phyloP scores from a whole-genome alignment of 1,140 invertebrate genomes.

The Drosophila kurseongensis region DNA sequence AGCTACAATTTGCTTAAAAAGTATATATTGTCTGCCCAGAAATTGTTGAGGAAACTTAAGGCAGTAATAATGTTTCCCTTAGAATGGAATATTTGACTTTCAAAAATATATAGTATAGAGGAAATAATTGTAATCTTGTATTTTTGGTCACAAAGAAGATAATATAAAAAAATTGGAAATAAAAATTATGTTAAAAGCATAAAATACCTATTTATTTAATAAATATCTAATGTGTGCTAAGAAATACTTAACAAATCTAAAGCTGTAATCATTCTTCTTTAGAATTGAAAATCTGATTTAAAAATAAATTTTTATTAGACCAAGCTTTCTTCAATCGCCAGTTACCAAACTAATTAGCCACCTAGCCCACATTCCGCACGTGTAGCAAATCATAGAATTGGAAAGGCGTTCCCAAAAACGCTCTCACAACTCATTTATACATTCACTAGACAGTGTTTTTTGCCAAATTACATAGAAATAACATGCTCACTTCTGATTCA shows the following conservation, averaged over 20 bases:
- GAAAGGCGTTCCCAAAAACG: conserved; percentile 53
- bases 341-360: conserved; percentile 23
- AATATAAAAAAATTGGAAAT: too few species aligned
- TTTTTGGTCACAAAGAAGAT: too few species aligned
- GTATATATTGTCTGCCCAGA: not conserved
- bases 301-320: not conserved
- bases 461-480: conserved; percentile 68
- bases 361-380: conserved; percentile 26
- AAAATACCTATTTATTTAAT: too few species aligned
- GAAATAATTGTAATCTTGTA: too few species aligned
- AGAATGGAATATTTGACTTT: too few species aligned
- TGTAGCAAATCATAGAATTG: conserved; percentile 54
- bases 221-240: too few species aligned
- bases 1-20: too few species aligned
- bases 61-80: too few species aligned
- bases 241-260: too few species aligned
- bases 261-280: too few species aligned
- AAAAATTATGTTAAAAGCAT: too few species aligned
- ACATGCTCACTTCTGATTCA: conserved; percentile 62
- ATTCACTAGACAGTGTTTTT: conserved; percentile 35
- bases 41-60: not conserved
- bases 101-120: not conserved
- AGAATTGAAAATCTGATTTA: too few species aligned
- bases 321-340: conserved; percentile 3
- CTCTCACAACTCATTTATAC: conserved; percentile 37